Evolutionary conservation across 2,888 invertebrate genomes (phyloP), one percentile per base, ranked within the genome.

Genomic region (Plebejus argus): DNA sequence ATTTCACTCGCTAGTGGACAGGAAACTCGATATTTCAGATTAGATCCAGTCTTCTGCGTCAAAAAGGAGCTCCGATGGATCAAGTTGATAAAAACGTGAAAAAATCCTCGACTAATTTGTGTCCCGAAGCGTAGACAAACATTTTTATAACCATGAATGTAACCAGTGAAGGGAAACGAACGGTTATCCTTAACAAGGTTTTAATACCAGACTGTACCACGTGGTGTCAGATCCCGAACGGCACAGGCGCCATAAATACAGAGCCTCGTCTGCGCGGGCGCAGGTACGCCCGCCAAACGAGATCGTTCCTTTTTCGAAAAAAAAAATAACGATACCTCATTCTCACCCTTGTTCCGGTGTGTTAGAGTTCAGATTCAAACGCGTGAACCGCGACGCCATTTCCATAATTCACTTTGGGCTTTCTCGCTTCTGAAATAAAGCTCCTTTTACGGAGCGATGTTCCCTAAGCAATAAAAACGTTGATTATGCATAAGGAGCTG

Each of bases 231-330:
- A 76, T 70, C 76, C 77, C 77, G 70, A 70, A 77, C 87, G 84
- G 85, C 86, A 86, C 87, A 87, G 93, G 93, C 93, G 93, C 93
- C 93, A 92, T 94, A 94, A 94, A 93, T 93, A 94, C 92, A 91
- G 90, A 86, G 86, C 90, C 77, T 90, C 90, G 90, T 91, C 92
- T 89, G 92, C 91, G 90, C 90, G 84, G 83, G 90, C 92, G 91
- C 93, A 93, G 92, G 93, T 93, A 93, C 92, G 92, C 91, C 91
- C 89, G 92, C 91, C 93, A 93, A 93, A 93, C 93, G 88, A 93
- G 93, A 93, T 91, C 87, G 88, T 84, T 85, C 89, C 89, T 91
- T 91, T 91, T 91, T 90, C 88, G 83, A 86, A 88, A 89, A 88
- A 90, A 89, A 86, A 82, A 81, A 79, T 78, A 45, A 45, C 58